Evolutionary conservation across 2,888 invertebrate genomes (phyloP), one percentile per base, ranked within the genome.

Genomic region (Limnephilus marmoratus): DNA sequence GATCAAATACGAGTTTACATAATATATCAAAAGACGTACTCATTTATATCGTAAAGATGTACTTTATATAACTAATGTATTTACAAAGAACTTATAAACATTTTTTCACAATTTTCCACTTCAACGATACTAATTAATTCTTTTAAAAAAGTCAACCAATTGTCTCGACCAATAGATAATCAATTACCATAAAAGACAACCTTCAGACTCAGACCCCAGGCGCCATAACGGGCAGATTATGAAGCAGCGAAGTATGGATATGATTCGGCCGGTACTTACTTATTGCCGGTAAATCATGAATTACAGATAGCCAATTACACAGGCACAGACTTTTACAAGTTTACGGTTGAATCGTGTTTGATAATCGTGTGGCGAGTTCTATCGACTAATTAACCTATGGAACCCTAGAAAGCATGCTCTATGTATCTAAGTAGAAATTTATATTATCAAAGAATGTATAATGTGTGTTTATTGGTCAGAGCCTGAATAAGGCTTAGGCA

Each of bases 311-410:
- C 9, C 24, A 68, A 45, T 68, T 24, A 68, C 24, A 9, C 68
- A 7, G 24, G 7, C 68, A 68, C 68, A 24, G 24, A 9, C 18
- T 68, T 68, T 68, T 68, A 68, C 68, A 68, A 68, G 24, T 68
- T 68, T 68, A 68, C 68, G 68, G 68, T n/a, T 68, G 68, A 68
- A 68, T 68, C 68, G 68, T 68, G 68, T 68, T 68, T 68, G 68
- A n/a, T 68, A 68, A 68, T 68, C 68, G 68, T 68, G n/a, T 68
- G 68, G 68, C n/a, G 68, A 4, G 24, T 68, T 68, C 68, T 68
- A n/a, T 24, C 24, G 24, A 68, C 68, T 68, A 68, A 68, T 68
- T 68, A 68, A 68, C 68, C 68, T 68, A 68, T n/a, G 68, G 68
- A 68, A 68, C 68, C 24, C 68, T 24, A 68, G 68, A 68, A 68